These are phyloP conservation scores for Zapornia atra DNA, from an alignment of 2,113 vertebrate genomes.

Conservation along the genomic window DNA sequence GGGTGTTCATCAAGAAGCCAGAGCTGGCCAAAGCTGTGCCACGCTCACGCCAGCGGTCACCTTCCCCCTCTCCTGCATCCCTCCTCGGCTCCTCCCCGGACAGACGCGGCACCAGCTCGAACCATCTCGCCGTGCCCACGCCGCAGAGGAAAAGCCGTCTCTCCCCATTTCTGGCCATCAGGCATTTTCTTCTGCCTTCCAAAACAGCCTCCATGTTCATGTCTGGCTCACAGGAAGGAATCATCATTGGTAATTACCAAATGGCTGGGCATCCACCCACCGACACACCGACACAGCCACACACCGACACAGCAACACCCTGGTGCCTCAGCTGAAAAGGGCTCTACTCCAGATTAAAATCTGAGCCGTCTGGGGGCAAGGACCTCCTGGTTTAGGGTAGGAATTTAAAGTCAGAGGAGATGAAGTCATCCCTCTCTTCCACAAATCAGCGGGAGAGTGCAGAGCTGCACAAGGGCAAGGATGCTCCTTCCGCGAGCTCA, in stretches of 20 bases:
- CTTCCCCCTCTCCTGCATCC: neutral
- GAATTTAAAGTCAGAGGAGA: neutral
- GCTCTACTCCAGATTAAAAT: neutral
- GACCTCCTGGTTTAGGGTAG: neutral
- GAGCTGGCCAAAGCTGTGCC: slow-evolving; percentile 70
- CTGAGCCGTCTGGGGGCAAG: neutral
- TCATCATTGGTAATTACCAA: slow-evolving; percentile 79
- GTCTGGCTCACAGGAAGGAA: slow-evolving; percentile 70
- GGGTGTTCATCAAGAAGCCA: slow-evolving; percentile 80
- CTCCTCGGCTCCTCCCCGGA: neutral
- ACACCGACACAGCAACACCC: too few species aligned
- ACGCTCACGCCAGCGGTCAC: neutral
- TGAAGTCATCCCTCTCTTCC: neutral
- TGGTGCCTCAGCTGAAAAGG: neutral
- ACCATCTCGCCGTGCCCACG: slow-evolving; percentile 66
- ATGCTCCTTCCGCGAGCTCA: neutral
- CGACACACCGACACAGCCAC: accelerated
- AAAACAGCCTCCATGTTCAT: slow-evolving; percentile 83
- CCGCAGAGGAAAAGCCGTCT: slow-evolving; percentile 31
- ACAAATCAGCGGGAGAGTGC: neutral
- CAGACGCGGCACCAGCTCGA: slow-evolving; percentile 38
- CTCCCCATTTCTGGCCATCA: slow-evolving; percentile 72
- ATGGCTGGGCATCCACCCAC: neutral
- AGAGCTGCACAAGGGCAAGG: neutral
- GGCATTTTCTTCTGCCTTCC: slow-evolving; percentile 76